Evolutionary conservation across 2,113 vertebrate species (phyloP), one percentile per base, ranked within the genome.

Genomic region (zebrafish (Danio rerio)): DNA sequence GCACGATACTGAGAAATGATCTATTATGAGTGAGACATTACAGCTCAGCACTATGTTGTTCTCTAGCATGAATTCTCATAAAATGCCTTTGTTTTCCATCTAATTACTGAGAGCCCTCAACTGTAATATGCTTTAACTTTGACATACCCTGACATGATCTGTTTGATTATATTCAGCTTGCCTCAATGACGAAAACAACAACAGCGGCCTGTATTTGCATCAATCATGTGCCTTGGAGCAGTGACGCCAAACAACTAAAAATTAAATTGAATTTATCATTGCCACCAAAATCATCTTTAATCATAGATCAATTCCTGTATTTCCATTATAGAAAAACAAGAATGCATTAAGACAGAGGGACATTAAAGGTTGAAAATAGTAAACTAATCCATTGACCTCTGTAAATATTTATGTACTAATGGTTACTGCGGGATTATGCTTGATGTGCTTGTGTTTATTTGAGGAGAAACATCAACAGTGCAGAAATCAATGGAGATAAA

Each of bases 331-430:
- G 49, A 52, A 21, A 21, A 52, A 31, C 42, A 47, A 40, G 63
- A 65, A 13, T 31, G 47, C 7, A 5, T 52, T 6, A 52, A 20
- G 4, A 61, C 4, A 20, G 9, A 56, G 15, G 2, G 20, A 74
- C 42, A 42, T n/a, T 0, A 42, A 1, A 40, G 21, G 2, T 7
- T 58, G 15, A 43, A 15, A 13, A 3, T 5, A 70, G 7, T 11
- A 7, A 8, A 59, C 78, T 56, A 79, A 40, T 50, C 9, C 9
- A 43, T 18, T 70, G 55, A 53, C 66, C 61, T 21, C 47, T 40
- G 20, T 73, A 84, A 85, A 84, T 81, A 61, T 52, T 72, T 74
- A 10, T 11, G n/a, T 62, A 62, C 20, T 78, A 58, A 77, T 56
- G 40, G 40, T 43, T 7, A 10, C 63, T 56, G 62, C 12, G 20